Base-by-base conservation (phyloP, 2,888 invertebrate genomes). In the Agrotis puta region DNA sequence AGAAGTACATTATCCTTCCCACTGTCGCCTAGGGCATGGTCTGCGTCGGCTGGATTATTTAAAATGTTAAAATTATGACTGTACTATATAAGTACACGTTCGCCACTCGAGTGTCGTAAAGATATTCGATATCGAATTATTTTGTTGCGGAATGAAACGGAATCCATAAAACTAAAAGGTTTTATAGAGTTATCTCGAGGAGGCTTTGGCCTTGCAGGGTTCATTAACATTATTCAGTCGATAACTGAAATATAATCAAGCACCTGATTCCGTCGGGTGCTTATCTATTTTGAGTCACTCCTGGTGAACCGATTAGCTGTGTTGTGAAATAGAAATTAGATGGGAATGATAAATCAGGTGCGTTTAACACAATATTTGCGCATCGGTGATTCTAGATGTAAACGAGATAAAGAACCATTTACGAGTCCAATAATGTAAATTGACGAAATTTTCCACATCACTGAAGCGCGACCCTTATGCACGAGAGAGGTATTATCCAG, bases 81-180 rank as follows among this genome's bases (percentile, higher is more conserved):
- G 82, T 84, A 82, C 87, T 87, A 86, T 88, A 86, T 88, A 89
- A 88, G 88, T 89, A 90, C 89, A 87, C 87, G 88, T 86, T 88
- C 85, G 89, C 87, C 84, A 86, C 88, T 90, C 88, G 91, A 90
- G 88, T 91, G 93, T 91, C 91, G 92, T 93, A 93, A 94, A 93
- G 92, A 94, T 94, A 93, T 93, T 92, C 89, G 88, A 91, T 93
- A 93, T 92, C 92, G 91, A 85, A 92, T 92, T 91, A 93, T 93
- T 92, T 92, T 93, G 92, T 92, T 89, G 92, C 88, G 88, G 89
- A 94, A 93, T 94, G 93, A 94, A 91, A 90, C 88, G 91, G 87
- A 93, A 94, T 94, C 88, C 87, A 92, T 93, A 92, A 93, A 91
- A 94, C 93, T 93, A 92, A 94, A 94, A 94, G 94, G 94, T 95